These are phyloP conservation scores for Perognathus longimembris DNA, from an alignment of 2,113 vertebrate species.

Conservation along the genomic window DNA sequence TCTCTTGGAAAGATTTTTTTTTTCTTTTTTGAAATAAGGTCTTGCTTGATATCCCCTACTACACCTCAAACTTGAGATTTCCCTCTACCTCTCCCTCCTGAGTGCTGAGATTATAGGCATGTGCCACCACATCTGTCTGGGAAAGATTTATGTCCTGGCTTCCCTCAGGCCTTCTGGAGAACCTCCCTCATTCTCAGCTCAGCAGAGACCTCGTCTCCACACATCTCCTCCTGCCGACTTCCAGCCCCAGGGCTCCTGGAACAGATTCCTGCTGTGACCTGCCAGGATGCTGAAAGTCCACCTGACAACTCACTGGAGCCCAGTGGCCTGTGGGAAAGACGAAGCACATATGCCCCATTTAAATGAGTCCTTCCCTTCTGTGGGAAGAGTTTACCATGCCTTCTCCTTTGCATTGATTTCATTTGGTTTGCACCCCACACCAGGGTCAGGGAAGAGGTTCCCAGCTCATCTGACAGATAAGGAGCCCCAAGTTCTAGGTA, in stretches of 20 bases:
- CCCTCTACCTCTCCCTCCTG: no score
- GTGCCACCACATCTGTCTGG: neutral
- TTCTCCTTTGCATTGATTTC: neutral
- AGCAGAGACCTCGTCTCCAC: neutral
- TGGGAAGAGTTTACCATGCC: neutral
- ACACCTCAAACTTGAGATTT: no score
- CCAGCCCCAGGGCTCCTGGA: neutral
- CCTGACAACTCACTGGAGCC: neutral
- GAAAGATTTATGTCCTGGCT: constrained; percentile 33
- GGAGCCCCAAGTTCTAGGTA: neutral
- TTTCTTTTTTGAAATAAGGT: no score
- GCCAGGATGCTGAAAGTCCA: neutral
- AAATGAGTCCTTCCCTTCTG: neutral
- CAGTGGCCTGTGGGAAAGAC: neutral
- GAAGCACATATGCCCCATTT: neutral
- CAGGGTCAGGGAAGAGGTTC: neutral
- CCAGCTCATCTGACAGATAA: constrained; percentile 36
- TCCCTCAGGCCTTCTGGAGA: neutral
- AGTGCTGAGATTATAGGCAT: no score
- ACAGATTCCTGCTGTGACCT: neutral
- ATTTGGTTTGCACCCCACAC: neutral
- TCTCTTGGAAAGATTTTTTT: constrained; percentile 18
- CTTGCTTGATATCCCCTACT: no score
- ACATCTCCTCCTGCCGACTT: neutral
- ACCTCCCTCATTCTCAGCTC: neutral